Evolutionary conservation across 92 coral and sea anemone genomes (phyloP).

Genomic region (Isaurus tuberculatus): DNA sequence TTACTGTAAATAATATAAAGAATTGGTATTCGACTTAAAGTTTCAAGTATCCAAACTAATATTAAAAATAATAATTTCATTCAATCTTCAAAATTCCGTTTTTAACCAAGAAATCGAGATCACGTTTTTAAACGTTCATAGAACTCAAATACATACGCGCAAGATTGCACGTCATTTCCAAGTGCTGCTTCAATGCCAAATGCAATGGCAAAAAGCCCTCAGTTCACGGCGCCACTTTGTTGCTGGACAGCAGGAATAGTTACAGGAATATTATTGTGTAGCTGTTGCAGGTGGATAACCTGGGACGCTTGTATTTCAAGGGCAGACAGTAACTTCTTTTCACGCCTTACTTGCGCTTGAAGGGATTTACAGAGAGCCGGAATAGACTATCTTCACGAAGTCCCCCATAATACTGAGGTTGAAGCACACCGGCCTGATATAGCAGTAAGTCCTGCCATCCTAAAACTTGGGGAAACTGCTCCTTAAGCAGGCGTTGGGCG

Average conservation of each 20-base stretch:
- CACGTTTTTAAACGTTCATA: constrained; percentile 6
- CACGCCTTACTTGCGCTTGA: constrained; percentile 17
- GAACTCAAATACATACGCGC: constrained; percentile 1
- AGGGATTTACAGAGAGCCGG: constrained; percentile 31
- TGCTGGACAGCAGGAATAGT: constrained; percentile 16
- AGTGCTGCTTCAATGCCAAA: constrained; percentile 5
- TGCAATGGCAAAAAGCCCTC: constrained; percentile 18
- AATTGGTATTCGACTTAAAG: neutral
- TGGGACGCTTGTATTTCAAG: constrained; percentile 23
- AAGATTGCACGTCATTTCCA: constrained; percentile 3
- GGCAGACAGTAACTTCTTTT: constrained; percentile 9
- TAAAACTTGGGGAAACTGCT: constrained; percentile 34
- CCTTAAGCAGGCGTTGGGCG: constrained; percentile 29
- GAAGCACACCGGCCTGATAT: constrained; percentile 14
- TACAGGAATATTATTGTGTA: neutral
- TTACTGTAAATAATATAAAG: no score
- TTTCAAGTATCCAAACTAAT: no score
- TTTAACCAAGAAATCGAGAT: neutral
- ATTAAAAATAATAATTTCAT: neutral
- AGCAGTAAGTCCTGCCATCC: constrained; percentile 25
- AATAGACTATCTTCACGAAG: constrained; percentile 36
- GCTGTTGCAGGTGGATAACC: constrained; percentile 15
- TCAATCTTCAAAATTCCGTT: neutral
- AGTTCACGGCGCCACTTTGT: constrained; percentile 16
- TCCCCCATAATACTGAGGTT: neutral